Base-by-base conservation (phyloP, 2,113 vertebrate species). In the Clarias gariepinus region DNA sequence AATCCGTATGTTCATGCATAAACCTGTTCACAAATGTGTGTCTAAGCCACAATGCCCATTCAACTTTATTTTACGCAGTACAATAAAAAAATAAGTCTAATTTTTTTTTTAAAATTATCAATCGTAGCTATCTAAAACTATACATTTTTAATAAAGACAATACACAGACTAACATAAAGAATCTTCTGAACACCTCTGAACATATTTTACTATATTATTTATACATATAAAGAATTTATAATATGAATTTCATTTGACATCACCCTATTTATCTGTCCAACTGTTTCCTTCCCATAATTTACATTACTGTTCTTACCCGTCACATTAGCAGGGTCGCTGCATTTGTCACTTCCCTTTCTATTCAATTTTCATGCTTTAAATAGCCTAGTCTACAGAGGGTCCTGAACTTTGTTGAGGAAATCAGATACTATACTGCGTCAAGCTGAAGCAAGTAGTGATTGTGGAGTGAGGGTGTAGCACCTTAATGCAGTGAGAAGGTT, bases 391-490 rank as follows among this genome's bases (percentile, higher is more conserved):
- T 60, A 2, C 28, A 78, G 82, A 77, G 83, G 28, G n/a, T n/a
- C 11, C n/a, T 28, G 41, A 71, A 47, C 18, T 74, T 52, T 71
- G 60, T 60, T 30, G 53, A 52, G 69, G 73, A 69, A 81, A 82
- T 87, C 57, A 87, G 64, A 60, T 61, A 7, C 69, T 78, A 10
- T 57, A 78, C 15, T 58, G 85, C 66, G 28, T 86, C 53, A 61
- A 53, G 23, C 58, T 63, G 19, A 63, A 77, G 83, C 30, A 69
- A 85, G 83, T 57, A 61, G n/a, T 41, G 73, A 78, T 64, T 57
- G 73, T 23, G 52, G 73, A 2, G 19, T 77, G 68, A 74, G 28
- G 52, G 66, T 74, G 80, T 33, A 64, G 57, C 79, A 85, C 74
- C 85, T 85, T 61, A 71, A 33, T n/a, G 16, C 66, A 33, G 18